These are phyloP conservation scores for Spodoptera exigua DNA, from an alignment of 2,888 invertebrate genomes.

Conservation along the genomic window DNA sequence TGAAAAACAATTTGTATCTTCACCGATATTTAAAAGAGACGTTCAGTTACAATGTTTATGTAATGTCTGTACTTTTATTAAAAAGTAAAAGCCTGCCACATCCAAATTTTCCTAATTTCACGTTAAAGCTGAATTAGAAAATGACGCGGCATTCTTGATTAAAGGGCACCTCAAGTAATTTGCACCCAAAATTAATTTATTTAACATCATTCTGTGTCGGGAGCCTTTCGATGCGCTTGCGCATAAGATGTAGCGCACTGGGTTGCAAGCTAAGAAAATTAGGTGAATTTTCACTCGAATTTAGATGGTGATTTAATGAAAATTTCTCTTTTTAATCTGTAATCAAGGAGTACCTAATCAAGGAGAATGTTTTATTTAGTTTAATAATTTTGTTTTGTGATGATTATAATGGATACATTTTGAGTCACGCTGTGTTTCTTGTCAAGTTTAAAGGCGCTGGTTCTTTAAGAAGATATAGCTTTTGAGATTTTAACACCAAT, in stretches of 20 bases:
- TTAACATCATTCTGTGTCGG: conserved; percentile 64
- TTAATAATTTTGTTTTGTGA: too few species aligned
- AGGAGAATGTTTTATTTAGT: too few species aligned
- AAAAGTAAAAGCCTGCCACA: conserved; percentile 31
- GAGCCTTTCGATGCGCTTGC: conserved; percentile 42
- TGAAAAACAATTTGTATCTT: too few species aligned
- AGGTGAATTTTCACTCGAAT: conserved; percentile 18
- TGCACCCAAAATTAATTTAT: conserved; percentile 80
- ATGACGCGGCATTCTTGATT: conserved; percentile 69
- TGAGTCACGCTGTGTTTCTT: too few species aligned
- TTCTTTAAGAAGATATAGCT: too few species aligned
- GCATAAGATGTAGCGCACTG: neutral
- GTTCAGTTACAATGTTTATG: too few species aligned
- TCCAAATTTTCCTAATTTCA: conserved; percentile 54
- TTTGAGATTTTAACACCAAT: too few species aligned
- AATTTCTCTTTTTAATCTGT: conserved; percentile 11
- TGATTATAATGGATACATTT: too few species aligned
- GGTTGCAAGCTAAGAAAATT: conserved; percentile 5
- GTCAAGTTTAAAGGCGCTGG: too few species aligned
- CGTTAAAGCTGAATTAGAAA: conserved; percentile 50
- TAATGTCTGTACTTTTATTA: too few species aligned
- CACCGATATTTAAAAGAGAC: too few species aligned
- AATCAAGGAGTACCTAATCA: neutral
- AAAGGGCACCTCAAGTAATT: conserved; percentile 72
- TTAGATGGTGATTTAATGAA: neutral